Conservation (phyloP, 2,113 vertebrate genomes). For the Holacanthus passer region DNA sequence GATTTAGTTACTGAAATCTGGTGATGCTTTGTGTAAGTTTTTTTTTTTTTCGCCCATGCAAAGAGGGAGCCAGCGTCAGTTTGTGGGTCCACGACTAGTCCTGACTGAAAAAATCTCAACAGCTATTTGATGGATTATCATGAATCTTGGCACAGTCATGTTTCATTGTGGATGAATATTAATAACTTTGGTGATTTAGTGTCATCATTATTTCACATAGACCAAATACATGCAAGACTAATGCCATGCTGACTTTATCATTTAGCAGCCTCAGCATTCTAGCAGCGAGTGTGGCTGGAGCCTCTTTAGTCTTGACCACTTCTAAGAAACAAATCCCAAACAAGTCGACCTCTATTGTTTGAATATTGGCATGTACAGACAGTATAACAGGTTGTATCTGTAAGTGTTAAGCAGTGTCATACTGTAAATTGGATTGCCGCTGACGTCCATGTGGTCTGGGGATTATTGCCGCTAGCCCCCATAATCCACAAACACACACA, state of each 20-base stretch:
- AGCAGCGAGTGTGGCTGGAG: background rate
- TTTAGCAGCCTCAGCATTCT: background rate
- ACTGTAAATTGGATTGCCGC: slow-evolving; percentile 75
- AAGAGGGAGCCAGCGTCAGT: background rate
- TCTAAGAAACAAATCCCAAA: background rate
- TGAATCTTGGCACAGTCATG: background rate
- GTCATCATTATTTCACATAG: background rate
- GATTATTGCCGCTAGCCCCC: slow-evolving; percentile 61
- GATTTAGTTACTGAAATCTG: slow-evolving; percentile 39
- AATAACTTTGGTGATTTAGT: background rate
- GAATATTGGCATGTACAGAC: slow-evolving; percentile 14
- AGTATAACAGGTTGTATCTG: slow-evolving; percentile 40
- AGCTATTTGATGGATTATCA: background rate
- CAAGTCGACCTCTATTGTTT: background rate
- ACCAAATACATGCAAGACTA: background rate
- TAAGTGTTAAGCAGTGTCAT: slow-evolving; percentile 56
- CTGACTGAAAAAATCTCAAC: background rate
- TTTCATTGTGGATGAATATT: background rate
- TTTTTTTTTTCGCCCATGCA: background rate
- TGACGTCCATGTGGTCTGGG: slow-evolving; percentile 71
- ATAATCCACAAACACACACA: slow-evolving; percentile 65
- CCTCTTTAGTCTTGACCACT: background rate
- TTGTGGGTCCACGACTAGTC: background rate
- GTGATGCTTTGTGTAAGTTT: slow-evolving; percentile 32
- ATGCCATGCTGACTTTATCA: background rate